A percentile compares a stretch with the other conserved stretches of the same genome.
phyloP scores from a whole-genome alignment of 2,888 invertebrate species.

The Brachyptera risi region DNA sequence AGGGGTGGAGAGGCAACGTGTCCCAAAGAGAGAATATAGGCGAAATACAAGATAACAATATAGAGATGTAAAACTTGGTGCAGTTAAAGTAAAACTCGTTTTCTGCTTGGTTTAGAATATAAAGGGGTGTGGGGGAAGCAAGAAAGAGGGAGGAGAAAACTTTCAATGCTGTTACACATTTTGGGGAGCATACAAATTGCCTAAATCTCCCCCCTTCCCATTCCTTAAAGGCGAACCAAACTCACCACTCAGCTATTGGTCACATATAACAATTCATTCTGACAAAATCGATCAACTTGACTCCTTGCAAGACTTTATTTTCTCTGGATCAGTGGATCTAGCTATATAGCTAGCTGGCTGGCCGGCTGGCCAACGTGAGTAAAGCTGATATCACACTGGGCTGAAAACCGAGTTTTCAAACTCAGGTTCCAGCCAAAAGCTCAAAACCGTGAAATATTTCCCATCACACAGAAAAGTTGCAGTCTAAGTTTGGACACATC shows the following conservation, averaged over 20 bases:
- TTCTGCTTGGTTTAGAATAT: constrained; percentile 8
- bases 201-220: constrained; percentile 12
- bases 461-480: too few species aligned
- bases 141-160: constrained; percentile 6
- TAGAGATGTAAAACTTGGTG: constrained; percentile 6
- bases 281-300: constrained; percentile 15
- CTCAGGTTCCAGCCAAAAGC: too few species aligned
- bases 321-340: too few species aligned
- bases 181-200: constrained; percentile 14
- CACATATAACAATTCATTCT: constrained; percentile 8
- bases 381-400: neutral
- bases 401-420: too few species aligned
- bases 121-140: constrained; percentile 2
- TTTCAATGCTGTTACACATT: constrained; percentile 18
- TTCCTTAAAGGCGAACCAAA: constrained; percentile 1
- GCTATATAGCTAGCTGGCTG: neutral
- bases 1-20: neutral
- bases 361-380: neutral
- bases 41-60: neutral
- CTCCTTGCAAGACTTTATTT: constrained; percentile 9
- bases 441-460: too few species aligned
- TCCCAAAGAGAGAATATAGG: too few species aligned
- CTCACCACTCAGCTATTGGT: constrained; percentile 12
- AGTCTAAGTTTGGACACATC: too few species aligned
- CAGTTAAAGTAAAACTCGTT: constrained; percentile 14